Evolutionary conservation across 2,888 invertebrate species (phyloP).

Genomic region (Limnephilus marmoratus): DNA sequence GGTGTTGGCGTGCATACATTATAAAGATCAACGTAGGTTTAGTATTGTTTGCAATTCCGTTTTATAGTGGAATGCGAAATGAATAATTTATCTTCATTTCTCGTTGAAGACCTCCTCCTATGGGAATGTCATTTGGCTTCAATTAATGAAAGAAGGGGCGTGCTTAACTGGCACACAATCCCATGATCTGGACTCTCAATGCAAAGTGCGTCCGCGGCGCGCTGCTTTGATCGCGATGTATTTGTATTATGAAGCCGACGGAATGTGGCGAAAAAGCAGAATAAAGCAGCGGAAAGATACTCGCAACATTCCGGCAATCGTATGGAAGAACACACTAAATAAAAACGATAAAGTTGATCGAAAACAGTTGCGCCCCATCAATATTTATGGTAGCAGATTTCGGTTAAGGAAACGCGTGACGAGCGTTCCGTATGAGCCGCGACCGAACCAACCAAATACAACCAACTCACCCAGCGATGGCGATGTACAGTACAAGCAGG

Average conservation of each 20-base stretch:
- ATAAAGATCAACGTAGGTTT: no score
- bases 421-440: slow-evolving; percentile 50
- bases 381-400: slow-evolving; percentile 63
- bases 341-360: slow-evolving; percentile 64
- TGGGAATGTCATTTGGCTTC: background rate
- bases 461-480: background rate
- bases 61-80: no score
- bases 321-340: slow-evolving; percentile 47
- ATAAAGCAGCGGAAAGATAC: background rate
- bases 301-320: background rate
- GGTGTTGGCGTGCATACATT: no score
- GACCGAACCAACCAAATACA: background rate
- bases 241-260: background rate
- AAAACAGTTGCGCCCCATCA: slow-evolving; percentile 64
- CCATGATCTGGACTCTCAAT: background rate
- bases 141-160: background rate
- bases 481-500: background rate
- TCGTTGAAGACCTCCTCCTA: background rate
- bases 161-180: background rate
- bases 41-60: no score
- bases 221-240: background rate
- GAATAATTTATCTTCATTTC: no score
- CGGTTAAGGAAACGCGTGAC: slow-evolving; percentile 64
- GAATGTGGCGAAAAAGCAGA: background rate
- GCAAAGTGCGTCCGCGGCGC: background rate